These are phyloP conservation scores for Polyboroides typus DNA, from an alignment of 2,797 vertebrate species.

Conservation along the genomic window DNA sequence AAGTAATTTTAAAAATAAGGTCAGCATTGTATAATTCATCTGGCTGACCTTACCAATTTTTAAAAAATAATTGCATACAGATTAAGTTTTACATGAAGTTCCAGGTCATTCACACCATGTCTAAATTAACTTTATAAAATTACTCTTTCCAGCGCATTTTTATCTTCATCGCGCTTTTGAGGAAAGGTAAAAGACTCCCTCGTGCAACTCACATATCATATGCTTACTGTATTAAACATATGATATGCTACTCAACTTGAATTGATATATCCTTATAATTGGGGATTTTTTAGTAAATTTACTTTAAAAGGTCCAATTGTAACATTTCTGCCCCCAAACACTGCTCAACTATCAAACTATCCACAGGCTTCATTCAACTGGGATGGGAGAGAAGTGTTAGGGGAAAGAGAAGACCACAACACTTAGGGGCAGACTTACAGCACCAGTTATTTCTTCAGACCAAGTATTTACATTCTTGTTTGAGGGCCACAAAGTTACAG, in stretches of 20 bases:
- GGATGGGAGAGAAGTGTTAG: neutral
- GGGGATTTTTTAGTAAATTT: neutral
- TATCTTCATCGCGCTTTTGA: neutral
- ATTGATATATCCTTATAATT: neutral
- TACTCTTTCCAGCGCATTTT: neutral
- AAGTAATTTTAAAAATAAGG: constrained; percentile 44
- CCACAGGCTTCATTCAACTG: neutral
- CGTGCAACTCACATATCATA: neutral
- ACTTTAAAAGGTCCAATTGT: neutral
- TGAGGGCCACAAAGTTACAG: neutral
- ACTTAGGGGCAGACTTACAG: neutral
- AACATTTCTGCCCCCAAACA: neutral
- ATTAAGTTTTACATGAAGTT: neutral
- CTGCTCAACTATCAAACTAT: neutral
- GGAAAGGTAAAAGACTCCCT: neutral
- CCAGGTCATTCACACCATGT: neutral
- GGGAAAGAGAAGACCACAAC: neutral
- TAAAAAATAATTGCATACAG: neutral
- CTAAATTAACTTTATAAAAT: neutral
- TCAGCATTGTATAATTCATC: constrained; percentile 16
- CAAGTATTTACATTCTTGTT: neutral
- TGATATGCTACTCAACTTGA: neutral
- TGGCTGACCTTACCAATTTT: neutral
- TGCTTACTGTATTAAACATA: neutral
- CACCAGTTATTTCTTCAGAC: neutral